Conservation (phyloP, 2,888 invertebrate genomes). For the Aproaerema taeniolella region DNA sequence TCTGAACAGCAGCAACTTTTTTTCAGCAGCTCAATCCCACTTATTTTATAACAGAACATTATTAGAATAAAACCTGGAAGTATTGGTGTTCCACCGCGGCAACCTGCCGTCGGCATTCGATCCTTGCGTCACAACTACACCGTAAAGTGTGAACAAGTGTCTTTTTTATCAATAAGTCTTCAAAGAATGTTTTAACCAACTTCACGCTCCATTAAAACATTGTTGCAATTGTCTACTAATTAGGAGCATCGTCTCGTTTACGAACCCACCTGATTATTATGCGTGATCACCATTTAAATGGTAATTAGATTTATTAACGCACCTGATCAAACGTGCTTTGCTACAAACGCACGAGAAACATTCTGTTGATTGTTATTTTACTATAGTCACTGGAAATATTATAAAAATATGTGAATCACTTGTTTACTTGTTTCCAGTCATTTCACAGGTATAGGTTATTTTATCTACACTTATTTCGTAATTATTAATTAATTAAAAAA, state of each 20-base stretch:
- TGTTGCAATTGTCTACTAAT: slow-evolving; percentile 64
- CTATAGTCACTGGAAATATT: slow-evolving; percentile 18
- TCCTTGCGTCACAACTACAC: slow-evolving; percentile 40
- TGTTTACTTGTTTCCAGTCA: no score
- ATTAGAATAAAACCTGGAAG: no score
- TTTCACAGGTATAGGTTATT: no score
- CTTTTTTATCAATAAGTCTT: slow-evolving; percentile 28
- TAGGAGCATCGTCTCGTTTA: slow-evolving; percentile 59
- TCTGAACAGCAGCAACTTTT: no score
- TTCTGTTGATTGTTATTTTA: slow-evolving; percentile 26
- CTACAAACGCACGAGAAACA: slow-evolving; percentile 32
- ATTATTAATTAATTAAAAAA: no score
- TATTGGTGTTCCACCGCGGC: no score
- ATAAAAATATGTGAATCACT: not conserved
- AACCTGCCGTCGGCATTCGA: slow-evolving; percentile 20
- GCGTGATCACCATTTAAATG: slow-evolving; percentile 75
- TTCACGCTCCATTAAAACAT: slow-evolving; percentile 51
- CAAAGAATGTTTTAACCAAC: slow-evolving; percentile 46
- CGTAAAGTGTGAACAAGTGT: slow-evolving; percentile 54
- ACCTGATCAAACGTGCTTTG: slow-evolving; percentile 58
- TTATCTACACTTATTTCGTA: no score
- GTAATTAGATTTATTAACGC: slow-evolving; percentile 68
- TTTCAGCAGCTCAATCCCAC: no score
- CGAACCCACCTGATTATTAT: slow-evolving; percentile 70
- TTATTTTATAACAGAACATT: no score